Evolutionary conservation across 2,888 invertebrate species (phyloP).

Genomic region (Drosophila longiperda): DNA sequence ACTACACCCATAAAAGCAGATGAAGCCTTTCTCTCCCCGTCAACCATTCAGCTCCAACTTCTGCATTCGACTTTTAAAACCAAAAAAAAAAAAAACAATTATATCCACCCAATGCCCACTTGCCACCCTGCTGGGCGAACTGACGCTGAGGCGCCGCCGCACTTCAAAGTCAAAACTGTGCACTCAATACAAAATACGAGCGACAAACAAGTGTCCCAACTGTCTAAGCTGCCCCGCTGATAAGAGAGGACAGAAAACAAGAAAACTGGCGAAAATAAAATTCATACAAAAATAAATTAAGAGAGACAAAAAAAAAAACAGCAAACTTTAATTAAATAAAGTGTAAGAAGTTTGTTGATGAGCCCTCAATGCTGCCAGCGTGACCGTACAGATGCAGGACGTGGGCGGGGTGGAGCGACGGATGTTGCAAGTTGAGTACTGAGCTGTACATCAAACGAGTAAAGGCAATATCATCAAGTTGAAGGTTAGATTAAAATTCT

Average conservation of each 20-base stretch:
- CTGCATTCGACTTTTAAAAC: constrained; percentile 4
- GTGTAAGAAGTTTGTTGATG: constrained; percentile 73
- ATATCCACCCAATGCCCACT: neutral
- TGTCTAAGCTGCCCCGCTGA: constrained; percentile 67
- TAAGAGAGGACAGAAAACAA: constrained; percentile 47
- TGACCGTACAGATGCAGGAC: neutral
- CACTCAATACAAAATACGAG: constrained; percentile 61
- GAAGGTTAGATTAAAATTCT: constrained; percentile 22
- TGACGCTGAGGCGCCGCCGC: constrained; percentile 43
- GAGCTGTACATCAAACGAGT: constrained; percentile 49
- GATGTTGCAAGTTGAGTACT: constrained; percentile 6
- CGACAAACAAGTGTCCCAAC: constrained; percentile 74
- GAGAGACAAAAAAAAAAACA: constrained; percentile 17
- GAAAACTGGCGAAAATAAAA: constrained; percentile 27
- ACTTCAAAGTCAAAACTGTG: constrained; percentile 74
- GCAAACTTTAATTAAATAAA: constrained; percentile 78
- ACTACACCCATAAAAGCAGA: neutral
- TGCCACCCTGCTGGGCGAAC: constrained; percentile 6
- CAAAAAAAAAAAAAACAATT: neutral
- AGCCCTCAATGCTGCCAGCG: constrained; percentile 56
- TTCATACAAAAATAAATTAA: constrained; percentile 24
- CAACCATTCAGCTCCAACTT: neutral
- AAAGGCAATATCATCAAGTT: neutral
- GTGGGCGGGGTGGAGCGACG: neutral
- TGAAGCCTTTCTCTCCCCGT: neutral